These are phyloP conservation scores for Beris morrisii DNA, from an alignment of 2,888 invertebrate genomes.

Conservation along the genomic window DNA sequence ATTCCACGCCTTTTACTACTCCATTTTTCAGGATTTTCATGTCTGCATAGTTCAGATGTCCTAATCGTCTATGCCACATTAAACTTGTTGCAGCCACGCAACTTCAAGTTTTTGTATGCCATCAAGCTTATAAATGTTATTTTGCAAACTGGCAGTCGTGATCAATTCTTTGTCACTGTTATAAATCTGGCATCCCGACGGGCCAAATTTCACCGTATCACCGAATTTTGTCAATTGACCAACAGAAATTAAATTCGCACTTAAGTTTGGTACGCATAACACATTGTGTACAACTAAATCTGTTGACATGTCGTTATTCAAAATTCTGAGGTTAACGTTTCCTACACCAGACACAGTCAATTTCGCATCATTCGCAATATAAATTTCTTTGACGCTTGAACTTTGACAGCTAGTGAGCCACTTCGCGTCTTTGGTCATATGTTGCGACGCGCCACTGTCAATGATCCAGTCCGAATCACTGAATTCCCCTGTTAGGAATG, in stretches of 20 bases:
- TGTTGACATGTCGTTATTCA: slow-evolving; percentile 30
- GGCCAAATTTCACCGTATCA: slow-evolving; percentile 2
- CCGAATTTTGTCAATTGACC: slow-evolving; percentile 32
- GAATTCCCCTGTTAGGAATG: slow-evolving; percentile 11
- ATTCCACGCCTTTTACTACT: neutral
- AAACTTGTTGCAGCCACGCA: no score
- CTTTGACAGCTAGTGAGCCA: slow-evolving; percentile 30
- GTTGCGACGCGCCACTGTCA: slow-evolving; percentile 39
- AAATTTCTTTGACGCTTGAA: slow-evolving; percentile 21
- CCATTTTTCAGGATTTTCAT: slow-evolving; percentile 20
- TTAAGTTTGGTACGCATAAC: slow-evolving; percentile 38
- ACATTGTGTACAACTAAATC: slow-evolving; percentile 34
- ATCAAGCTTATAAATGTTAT: slow-evolving; percentile 4
- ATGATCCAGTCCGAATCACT: slow-evolving; percentile 35
- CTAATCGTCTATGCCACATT: slow-evolving; percentile 28
- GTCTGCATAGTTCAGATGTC: slow-evolving; percentile 19
- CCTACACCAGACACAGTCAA: no score
- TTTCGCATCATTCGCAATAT: slow-evolving; percentile 36
- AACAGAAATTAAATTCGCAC: slow-evolving; percentile 40
- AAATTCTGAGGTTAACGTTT: slow-evolving; percentile 17
- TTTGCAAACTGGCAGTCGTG: slow-evolving; percentile 3
- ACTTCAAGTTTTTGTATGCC: no score
- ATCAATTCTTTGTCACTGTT: slow-evolving; percentile 13
- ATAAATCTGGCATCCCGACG: slow-evolving; percentile 11
- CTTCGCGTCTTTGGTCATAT: slow-evolving; percentile 40